Evolutionary conservation across 2,113 vertebrate genomes (phyloP), one percentile per base, ranked within the genome.

Genomic region (Salvelinus alpinus): DNA sequence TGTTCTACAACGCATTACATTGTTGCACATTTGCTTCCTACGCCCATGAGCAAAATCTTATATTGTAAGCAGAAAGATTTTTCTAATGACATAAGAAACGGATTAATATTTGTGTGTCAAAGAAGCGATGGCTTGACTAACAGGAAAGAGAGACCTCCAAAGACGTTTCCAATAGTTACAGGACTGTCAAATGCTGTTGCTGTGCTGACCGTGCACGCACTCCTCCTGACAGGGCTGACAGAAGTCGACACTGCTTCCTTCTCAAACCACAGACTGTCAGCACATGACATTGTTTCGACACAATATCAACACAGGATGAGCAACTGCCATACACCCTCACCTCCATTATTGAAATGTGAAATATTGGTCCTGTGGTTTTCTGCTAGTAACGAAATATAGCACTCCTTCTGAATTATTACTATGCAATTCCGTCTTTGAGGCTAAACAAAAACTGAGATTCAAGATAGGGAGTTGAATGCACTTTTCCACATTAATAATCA

Each of bases 201-300:
- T 76, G n/a, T 76, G 74, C 71, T 84, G 78, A 80, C 66, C 57
- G 70, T 68, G 67, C 2, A 70, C 14, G 62, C 25, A 44, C 9
- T 44, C 9, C 27, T 29, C 18, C 71, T 71, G 57, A 79, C 66
- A 76, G 67, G 78, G 78, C 74, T 69, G 60, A 74, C 60, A 47
- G 44, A 68, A 65, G 20, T 72, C 18, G 22, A 64, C 31, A 69
- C 74, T 66, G 24, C 72, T 77, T 79, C 24, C 51, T 16, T 74
- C 34, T 76, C n/a, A 73, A 47, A 73, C 72, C 9, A 44, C 13
- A 64, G 60, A 25, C 31, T 64, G 72, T 24, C 59, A 64, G 57
- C 31, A 44, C 3, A 72, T 8, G 38, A 64, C 31, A 44, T 34
- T 18, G 31, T 1, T 14, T 70, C 66, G 1, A 64, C 70, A 74